phyloP scores from a whole-genome alignment of 1,140 invertebrate genomes.

The Drosophila suzukii region DNA sequence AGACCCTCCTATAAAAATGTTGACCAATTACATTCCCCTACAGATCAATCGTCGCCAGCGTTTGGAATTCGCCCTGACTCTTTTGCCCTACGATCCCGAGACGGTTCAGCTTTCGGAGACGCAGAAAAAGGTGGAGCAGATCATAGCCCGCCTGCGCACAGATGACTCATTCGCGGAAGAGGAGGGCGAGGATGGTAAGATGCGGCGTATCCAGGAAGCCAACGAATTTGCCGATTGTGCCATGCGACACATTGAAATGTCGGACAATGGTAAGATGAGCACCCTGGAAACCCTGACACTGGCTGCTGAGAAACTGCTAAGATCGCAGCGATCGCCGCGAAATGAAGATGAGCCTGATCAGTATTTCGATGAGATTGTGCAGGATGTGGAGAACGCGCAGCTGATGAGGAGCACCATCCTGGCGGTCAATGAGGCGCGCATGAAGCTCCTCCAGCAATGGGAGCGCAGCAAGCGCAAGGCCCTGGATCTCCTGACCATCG shows the following conservation, averaged over 20 bases:
- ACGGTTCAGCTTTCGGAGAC: slow-evolving; percentile 29
- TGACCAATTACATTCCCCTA: background rate
- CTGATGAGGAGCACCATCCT: slow-evolving; percentile 46
- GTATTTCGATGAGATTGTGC: slow-evolving; percentile 6
- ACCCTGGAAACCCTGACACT: slow-evolving; percentile 49
- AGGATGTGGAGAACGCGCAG: slow-evolving; percentile 30
- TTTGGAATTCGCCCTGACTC: slow-evolving; percentile 57
- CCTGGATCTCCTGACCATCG: slow-evolving; percentile 54
- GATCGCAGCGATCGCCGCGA: slow-evolving; percentile 1
- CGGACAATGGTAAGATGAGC: slow-evolving; percentile 40
- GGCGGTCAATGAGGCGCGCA: slow-evolving; percentile 46
- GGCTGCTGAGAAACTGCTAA: slow-evolving; percentile 50
- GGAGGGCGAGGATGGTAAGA: slow-evolving; percentile 23
- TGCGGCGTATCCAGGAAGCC: slow-evolving; percentile 23
- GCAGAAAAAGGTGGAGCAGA: slow-evolving; percentile 49
- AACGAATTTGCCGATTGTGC: slow-evolving; percentile 55
- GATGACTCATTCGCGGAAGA: slow-evolving; percentile 33
- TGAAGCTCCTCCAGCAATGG: slow-evolving; percentile 56
- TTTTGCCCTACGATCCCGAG: slow-evolving; percentile 52
- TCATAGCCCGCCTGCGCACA: slow-evolving; percentile 44
- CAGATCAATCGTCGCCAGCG: slow-evolving; percentile 60
- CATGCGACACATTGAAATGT: slow-evolving; percentile 55
- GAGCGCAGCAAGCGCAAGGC: slow-evolving; percentile 61
- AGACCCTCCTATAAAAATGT: too few species aligned
- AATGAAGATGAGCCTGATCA: background rate